phyloP scores from a whole-genome alignment of 2,888 invertebrate genomes.

The Hydroisotoma schaefferi region DNA sequence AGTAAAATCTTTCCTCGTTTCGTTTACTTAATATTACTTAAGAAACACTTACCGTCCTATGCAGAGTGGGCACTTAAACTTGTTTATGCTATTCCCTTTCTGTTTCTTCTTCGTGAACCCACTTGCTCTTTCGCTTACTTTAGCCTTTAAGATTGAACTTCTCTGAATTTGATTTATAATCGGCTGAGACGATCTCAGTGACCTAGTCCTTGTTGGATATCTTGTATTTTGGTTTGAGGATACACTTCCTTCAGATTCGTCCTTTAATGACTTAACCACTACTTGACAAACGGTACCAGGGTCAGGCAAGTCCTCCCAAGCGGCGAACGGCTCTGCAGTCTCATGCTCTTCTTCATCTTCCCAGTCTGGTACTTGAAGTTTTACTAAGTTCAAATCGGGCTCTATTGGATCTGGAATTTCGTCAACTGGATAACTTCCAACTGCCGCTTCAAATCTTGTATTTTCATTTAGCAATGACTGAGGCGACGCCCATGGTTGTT shows the following conservation, averaged over 20 bases:
- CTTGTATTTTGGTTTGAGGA: neutral
- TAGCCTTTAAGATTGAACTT: neutral
- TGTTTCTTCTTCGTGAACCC: no score
- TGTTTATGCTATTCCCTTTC: neutral
- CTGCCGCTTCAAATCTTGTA: neutral
- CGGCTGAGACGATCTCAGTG: neutral
- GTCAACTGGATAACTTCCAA: neutral
- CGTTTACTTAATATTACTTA: neutral
- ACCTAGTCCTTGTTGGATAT: neutral
- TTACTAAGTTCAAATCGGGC: neutral
- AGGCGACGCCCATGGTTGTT: neutral
- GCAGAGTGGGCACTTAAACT: neutral
- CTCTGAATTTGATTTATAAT: neutral
- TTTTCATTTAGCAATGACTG: neutral
- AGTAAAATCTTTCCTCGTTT: neutral
- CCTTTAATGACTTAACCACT: neutral
- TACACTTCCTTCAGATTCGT: neutral
- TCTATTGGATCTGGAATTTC: neutral
- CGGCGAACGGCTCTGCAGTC: neutral
- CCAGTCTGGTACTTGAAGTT: neutral
- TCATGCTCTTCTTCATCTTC: neutral
- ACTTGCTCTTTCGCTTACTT: no score
- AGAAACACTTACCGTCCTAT: neutral
- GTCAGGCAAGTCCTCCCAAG: neutral
- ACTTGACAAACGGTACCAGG: slow-evolving; percentile 1